Base-by-base conservation (phyloP, 92 coral and sea anemone species). In the Chrysogorgia sp. region DNA sequence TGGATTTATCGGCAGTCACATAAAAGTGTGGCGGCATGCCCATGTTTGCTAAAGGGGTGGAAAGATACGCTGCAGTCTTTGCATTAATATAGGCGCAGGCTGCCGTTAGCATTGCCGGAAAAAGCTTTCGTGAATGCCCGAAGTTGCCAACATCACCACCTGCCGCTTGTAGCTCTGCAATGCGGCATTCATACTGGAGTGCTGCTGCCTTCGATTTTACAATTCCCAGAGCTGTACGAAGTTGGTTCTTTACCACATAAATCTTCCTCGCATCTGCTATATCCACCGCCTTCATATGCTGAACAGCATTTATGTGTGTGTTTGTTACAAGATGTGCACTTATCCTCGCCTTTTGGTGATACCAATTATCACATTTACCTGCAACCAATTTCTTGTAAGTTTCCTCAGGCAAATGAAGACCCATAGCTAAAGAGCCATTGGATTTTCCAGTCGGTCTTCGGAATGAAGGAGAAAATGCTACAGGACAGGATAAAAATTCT, bases 141-240 rank as follows among this genome's bases (percentile, higher is more conserved):
- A n/a, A n/a, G n/a, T n/a, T n/a, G n/a, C n/a, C n/a, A n/a, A n/a
- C n/a, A n/a, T n/a, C n/a, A n/a, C n/a, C n/a, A n/a, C n/a, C n/a
- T n/a, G n/a, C n/a, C n/a, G n/a, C n/a, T n/a, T n/a, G n/a, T n/a
- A n/a, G n/a, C n/a, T n/a, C n/a, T n/a, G n/a, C n/a, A n/a, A n/a
- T n/a, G n/a, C n/a, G n/a, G n/a, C n/a, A n/a, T n/a, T n/a, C n/a
- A n/a, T n/a, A n/a, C n/a, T n/a, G n/a, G n/a, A n/a, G n/a, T n/a
- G n/a, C n/a, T n/a, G n/a, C n/a, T n/a, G n/a, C n/a, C n/a, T n/a
- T 60, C 17, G 67, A 28, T 15, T 60, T 6, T 3, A 60, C 67
- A 26, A 60, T 22, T 60, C 67, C 67, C 29, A 60, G 6, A 26
- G 67, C 67, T 60, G 67, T 40, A 26, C 67, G 67, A 28, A 60